Evolutionary conservation across 2,888 invertebrate species (phyloP).

Genomic region (Drosophila acutilabella): DNA sequence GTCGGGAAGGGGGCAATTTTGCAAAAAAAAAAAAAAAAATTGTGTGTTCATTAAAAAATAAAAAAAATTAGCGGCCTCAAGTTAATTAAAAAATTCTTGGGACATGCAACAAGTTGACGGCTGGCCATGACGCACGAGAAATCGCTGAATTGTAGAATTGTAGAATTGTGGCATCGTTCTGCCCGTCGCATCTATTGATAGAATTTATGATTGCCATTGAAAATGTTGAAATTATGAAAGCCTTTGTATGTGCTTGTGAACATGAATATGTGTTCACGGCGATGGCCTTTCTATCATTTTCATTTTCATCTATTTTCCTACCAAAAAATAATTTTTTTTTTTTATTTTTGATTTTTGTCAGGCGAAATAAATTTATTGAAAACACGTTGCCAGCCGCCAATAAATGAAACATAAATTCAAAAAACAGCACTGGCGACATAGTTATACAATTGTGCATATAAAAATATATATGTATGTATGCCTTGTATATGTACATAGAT

Average conservation of each 20-base stretch:
- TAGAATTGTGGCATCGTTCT: conserved; percentile 7
- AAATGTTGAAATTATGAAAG: conserved; percentile 57
- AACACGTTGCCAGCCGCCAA: conserved; percentile 65
- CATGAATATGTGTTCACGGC: conserved; percentile 30
- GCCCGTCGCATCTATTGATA: conserved; percentile 58
- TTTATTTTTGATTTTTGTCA: conserved; percentile 27
- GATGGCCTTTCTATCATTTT: conserved; percentile 53
- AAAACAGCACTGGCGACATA: conserved; percentile 27
- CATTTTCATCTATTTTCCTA: conserved; percentile 11
- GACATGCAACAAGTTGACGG: conserved; percentile 79
- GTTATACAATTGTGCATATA: conserved; percentile 1
- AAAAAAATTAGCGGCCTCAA: conserved; percentile 60
- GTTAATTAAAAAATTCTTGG: conserved; percentile 61
- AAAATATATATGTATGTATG: not conserved
- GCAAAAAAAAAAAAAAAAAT: conserved; percentile 26
- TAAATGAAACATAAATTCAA: conserved; percentile 78
- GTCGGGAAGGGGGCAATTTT: conserved; percentile 12
- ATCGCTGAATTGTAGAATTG: too few relatives aligned
- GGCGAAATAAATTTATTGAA: conserved; percentile 70
- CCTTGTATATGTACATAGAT: not conserved
- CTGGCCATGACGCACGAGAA: conserved; percentile 71
- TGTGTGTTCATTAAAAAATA: conserved; percentile 41
- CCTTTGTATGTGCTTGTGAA: not conserved
- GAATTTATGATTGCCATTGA: conserved; percentile 75
- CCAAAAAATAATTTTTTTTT: not conserved